These are phyloP conservation scores for Marasmarcha lunaedactyla DNA, from an alignment of 2,888 invertebrate genomes.

Conservation along the genomic window DNA sequence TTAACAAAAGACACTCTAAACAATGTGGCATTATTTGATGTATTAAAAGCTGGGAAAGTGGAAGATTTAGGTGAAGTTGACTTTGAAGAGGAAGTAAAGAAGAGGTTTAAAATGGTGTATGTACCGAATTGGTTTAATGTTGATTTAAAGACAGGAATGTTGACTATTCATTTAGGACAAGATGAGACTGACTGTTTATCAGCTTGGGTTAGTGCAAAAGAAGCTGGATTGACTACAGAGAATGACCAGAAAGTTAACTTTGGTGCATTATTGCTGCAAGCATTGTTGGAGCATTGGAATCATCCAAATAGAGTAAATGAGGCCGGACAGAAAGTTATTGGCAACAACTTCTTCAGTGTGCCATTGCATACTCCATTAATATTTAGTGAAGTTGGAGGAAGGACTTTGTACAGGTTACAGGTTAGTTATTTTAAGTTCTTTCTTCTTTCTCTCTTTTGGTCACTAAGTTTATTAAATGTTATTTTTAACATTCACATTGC, in stretches of 20 bases:
- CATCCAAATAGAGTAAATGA: constrained; percentile 75
- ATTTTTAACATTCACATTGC: neutral
- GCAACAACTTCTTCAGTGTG: constrained; percentile 87
- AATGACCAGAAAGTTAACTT: constrained; percentile 94
- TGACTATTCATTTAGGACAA: constrained; percentile 95
- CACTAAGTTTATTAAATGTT: neutral
- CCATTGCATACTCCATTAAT: constrained; percentile 97
- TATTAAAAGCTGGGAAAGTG: constrained; percentile 87
- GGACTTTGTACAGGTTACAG: constrained; percentile 88
- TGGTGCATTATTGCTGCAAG: constrained; percentile 93
- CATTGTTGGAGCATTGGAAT: constrained; percentile 95
- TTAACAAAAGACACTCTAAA: constrained; percentile 93
- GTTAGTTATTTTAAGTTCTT: constrained; percentile 28
- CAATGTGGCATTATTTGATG: constrained; percentile 89
- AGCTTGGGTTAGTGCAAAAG: constrained; percentile 98
- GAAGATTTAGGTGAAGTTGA: constrained; percentile 93
- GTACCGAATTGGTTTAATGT: constrained; percentile 99
- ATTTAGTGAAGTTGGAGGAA: constrained; percentile 95
- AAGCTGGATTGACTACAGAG: constrained; percentile 87
- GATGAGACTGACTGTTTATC: constrained; percentile 98
- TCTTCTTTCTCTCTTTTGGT: neutral
- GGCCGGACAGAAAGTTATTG: constrained; percentile 79
- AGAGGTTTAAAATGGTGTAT: constrained; percentile 91
- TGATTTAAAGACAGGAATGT: constrained; percentile 98
- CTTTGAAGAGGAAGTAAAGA: constrained; percentile 93